Evolutionary conservation across 2,888 invertebrate species (phyloP), one percentile per base, ranked within the genome.

Genomic region (Eremobia ochroleuca): DNA sequence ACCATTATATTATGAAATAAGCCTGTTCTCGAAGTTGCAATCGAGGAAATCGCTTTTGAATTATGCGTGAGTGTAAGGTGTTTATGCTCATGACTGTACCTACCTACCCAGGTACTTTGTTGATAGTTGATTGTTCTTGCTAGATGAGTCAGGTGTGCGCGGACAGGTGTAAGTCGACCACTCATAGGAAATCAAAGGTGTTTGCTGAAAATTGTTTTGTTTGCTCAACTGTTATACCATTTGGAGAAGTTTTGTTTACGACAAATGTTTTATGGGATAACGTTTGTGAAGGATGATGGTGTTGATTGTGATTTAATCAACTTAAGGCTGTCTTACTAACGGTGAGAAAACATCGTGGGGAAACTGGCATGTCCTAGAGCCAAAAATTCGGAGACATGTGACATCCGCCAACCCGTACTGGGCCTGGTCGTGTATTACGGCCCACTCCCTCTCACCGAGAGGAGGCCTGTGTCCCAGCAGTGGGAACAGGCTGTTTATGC

Each of bases 61-160:
- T 59, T 68, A 21, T 59, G n/a, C 37, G n/a, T 37, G 21, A 37
- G 2, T 28, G 21, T 68, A 11, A 59, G 37, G 6, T 58, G n/a
- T 58, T 58, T 58, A 37, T 21, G 68, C 2, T n/a, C n/a, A 21
- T 21, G 59, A 68, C 9, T 13, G 34, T 66, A 37, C 28, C 1
- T 58, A 31, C 52, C 28, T 65, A 28, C 31, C 25, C 40, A 31
- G 37, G 46, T 81, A 76, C 28, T 46, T 67, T 77, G 86, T 84
- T 86, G 86, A 77, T 69, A 77, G 62, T 77, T 82, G 67, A 86
- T 85, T 83, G 84, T 83, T 88, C 73, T 73, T 40, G n/a, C 73
- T 37, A 66, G 77, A 85, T 78, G 82, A 79, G 78, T 76, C 72
- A 74, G 87, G 84, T 85, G 87, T n/a, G 18, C 31, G 13, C 4